Evolutionary conservation across 2,113 vertebrate genomes (phyloP), one percentile per base, ranked within the genome.

Genomic region (Fulmarus glacialis): DNA sequence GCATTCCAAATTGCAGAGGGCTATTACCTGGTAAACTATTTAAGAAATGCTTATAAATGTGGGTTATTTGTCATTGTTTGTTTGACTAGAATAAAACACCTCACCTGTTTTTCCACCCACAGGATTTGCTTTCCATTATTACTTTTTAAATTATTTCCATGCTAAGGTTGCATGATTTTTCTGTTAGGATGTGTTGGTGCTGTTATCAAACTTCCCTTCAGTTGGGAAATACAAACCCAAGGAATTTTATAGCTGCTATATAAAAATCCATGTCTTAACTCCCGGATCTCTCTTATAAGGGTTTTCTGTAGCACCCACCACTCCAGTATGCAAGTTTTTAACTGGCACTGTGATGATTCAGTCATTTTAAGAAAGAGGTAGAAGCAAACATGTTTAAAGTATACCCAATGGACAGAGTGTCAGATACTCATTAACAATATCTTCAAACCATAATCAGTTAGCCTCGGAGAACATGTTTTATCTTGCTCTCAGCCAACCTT

Each of bases 401-500:
- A 72, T 26, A n/a, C 73, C 27, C 48, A 60, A 5, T 53, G 91
- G 87, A 71, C 84, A 79, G 45, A 34, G 82, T 87, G 89, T 72
- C 81, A 87, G 87, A 72, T 50, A 67, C 87, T 96, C 92, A 79
- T 93, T 95, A 95, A 60, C 87, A 91, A 11, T 40, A 79, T 80
- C 95, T 96, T 72, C 95, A 89, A 89, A 86, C 78, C 53, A 58
- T 58, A 66, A 91, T 95, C 91, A 87, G 56, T 27, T 48, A 71
- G 58, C 87, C 91, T 93, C 12, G 17, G 93, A 96, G 95, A 95
- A 86, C 89, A 73, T 72, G 87, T 82, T 93, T 92, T 87, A 82
- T 94, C 93, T 96, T 95, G 91, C 84, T 96, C 58, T 79, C n/a
- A 8, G 50, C 45, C 89, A 95, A 66, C 95, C 91, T 89, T 64